A percentile compares a stretch with the other conserved stretches of the same genome.
Conservation (phyloP, 2,797 vertebrate species). For the Microcaecilia unicolor region DNA sequence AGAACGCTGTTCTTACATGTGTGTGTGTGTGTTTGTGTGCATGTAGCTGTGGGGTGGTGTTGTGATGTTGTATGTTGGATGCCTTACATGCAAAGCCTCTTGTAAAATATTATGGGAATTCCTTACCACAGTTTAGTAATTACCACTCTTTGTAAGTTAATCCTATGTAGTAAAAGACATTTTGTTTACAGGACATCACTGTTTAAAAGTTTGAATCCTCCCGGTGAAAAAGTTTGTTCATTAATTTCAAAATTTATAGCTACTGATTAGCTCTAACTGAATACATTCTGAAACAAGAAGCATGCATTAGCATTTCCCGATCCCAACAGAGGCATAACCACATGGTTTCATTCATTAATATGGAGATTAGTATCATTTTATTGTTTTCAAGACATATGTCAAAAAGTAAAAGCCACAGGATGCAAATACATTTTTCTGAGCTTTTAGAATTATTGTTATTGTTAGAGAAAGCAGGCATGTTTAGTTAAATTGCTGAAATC, state of each 20-base stretch:
- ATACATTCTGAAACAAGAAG: constrained; percentile 20
- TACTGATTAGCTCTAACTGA: constrained; percentile 21
- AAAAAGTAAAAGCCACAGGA: not conserved
- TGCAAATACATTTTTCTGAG: constrained; percentile 14
- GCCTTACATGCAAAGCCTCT: too few relatives aligned
- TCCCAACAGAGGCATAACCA: not conserved
- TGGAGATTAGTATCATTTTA: not conserved
- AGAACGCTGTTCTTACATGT: too few relatives aligned
- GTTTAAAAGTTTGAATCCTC: too few relatives aligned
- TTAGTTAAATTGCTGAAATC: constrained; percentile 15
- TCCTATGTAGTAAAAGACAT: too few relatives aligned
- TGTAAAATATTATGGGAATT: too few relatives aligned
- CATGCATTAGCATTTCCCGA: constrained; percentile 9
- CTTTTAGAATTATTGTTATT: constrained; percentile 16
- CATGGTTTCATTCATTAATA: constrained; percentile 12
- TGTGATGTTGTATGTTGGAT: too few relatives aligned
- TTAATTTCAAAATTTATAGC: constrained; percentile 15
- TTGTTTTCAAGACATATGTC: constrained; percentile 9
- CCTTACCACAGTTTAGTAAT: too few relatives aligned
- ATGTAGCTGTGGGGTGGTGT: too few relatives aligned
- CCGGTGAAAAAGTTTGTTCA: too few relatives aligned
- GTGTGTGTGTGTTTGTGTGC: too few relatives aligned
- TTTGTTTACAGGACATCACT: too few relatives aligned
- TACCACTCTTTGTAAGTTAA: too few relatives aligned
- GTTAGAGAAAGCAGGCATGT: constrained; percentile 8